Percentiles rank a stretch among this genome's conserved stretches.
These are phyloP conservation scores for Dendronephthya gigantea DNA, from an alignment of 64 coral and sea anemone species.

Conservation along the genomic window DNA sequence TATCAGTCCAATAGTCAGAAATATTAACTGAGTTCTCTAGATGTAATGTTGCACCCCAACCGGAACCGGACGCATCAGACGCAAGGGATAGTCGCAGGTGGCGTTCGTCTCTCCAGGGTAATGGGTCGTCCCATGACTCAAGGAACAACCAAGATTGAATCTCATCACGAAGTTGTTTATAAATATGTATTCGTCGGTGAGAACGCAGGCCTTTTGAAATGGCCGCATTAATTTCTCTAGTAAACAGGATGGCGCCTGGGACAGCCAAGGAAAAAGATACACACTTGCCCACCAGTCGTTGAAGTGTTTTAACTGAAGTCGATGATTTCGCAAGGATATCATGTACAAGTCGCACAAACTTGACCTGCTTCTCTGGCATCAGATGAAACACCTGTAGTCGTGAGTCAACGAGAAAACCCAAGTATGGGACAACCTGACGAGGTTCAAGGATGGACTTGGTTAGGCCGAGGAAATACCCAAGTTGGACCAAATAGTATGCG, in stretches of 20 bases:
- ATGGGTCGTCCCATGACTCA: not conserved
- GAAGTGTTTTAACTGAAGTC: not conserved
- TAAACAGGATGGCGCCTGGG: not conserved
- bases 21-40: too few relatives aligned
- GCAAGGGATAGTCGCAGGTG: not conserved
- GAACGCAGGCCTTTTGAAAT: not conserved
- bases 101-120: not conserved
- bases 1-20: not conserved
- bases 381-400: slow-evolving; percentile 4
- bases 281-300: not conserved
- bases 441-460: not conserved
- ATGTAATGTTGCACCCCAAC: not conserved
- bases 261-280: not conserved
- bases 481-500: not conserved
- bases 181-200: not conserved
- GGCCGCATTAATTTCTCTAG: not conserved
- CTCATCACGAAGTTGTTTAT: not conserved
- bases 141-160: not conserved
- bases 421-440: not conserved
- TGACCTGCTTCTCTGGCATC: not conserved
- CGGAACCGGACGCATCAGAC: not conserved
- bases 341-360: not conserved
- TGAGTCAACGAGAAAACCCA: slow-evolving; percentile 28
- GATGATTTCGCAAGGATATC: not conserved
- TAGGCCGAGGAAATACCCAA: not conserved